Percentiles rank a stretch among this genome's conserved stretches.
phyloP scores from a whole-genome alignment of 2,888 invertebrate genomes.

The Entomobrya proxima region DNA sequence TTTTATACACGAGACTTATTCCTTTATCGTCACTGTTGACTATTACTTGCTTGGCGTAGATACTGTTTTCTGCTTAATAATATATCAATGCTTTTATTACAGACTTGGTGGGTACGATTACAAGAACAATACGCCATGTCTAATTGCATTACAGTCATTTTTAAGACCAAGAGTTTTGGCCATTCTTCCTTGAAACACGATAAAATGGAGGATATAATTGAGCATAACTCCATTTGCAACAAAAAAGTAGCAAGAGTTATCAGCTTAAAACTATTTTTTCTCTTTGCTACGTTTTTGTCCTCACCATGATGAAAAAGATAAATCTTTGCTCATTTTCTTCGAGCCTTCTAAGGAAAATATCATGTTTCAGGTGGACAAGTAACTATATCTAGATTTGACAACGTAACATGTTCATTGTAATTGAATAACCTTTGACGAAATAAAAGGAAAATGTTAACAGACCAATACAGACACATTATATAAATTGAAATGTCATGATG shows the following conservation, averaged over 20 bases:
- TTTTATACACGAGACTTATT: too few species aligned
- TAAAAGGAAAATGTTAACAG: neutral
- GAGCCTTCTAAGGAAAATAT: constrained; percentile 45
- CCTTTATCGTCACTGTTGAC: too few species aligned
- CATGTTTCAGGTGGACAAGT: constrained; percentile 17
- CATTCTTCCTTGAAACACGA: constrained; percentile 21
- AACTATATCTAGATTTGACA: constrained; percentile 45
- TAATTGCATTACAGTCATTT: constrained; percentile 51
- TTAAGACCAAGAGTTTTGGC: constrained; percentile 15
- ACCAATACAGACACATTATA: neutral
- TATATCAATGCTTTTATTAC: neutral
- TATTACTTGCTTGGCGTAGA: too few species aligned
- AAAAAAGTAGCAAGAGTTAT: neutral
- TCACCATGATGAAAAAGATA: constrained; percentile 27
- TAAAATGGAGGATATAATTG: neutral
- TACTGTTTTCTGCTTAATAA: neutral
- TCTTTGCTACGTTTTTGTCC: neutral
- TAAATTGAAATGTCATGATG: neutral
- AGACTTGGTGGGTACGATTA: constrained; percentile 18
- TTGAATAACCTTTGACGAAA: constrained; percentile 43
- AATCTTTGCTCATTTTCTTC: constrained; percentile 23
- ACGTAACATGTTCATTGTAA: constrained; percentile 38
- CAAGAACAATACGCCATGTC: constrained; percentile 28
- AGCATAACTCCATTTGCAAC: neutral
- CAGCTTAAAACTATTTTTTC: neutral